A percentile compares a stretch with the other conserved stretches of the same genome.
phyloP scores from a whole-genome alignment of 2,888 invertebrate genomes.

The Seira ritae region DNA sequence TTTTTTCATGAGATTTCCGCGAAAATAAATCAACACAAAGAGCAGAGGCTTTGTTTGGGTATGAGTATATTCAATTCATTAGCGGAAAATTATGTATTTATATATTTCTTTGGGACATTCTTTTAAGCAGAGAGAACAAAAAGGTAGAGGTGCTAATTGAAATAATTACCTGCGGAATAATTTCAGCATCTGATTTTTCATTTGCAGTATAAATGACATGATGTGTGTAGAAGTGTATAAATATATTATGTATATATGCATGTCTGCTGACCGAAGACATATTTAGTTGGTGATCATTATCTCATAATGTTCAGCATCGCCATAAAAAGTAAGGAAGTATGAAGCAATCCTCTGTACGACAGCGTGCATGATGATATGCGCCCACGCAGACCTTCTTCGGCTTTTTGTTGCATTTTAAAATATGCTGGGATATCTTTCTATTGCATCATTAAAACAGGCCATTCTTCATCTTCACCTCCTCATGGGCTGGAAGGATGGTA shows the following conservation, averaged over 20 bases:
- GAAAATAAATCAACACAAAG: neutral
- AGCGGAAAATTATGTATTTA: too few species aligned
- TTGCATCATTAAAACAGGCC: neutral
- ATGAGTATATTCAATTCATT: too few species aligned
- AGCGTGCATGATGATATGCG: neutral
- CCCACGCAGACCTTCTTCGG: constrained; percentile 5
- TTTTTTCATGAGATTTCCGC: constrained; percentile 1
- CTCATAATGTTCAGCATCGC: neutral
- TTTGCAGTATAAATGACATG: neutral
- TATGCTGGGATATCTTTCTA: neutral
- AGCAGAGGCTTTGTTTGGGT: too few species aligned
- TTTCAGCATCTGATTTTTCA: neutral
- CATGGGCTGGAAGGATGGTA: too few species aligned
- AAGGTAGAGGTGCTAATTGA: neutral
- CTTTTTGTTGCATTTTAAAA: constrained; percentile 2
- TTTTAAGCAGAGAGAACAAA: too few species aligned
- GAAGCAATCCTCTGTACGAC: neutral
- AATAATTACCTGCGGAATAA: constrained; percentile 2
- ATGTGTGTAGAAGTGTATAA: neutral
- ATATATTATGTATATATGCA: neutral
- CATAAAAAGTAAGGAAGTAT: constrained; percentile 14
- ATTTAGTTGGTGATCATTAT: constrained; percentile 9
- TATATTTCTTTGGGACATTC: too few species aligned
- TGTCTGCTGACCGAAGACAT: neutral
- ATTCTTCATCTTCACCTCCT: neutral